Evolutionary conservation across 2,888 invertebrate species (phyloP).

Genomic region (Subacronicta megacephala): DNA sequence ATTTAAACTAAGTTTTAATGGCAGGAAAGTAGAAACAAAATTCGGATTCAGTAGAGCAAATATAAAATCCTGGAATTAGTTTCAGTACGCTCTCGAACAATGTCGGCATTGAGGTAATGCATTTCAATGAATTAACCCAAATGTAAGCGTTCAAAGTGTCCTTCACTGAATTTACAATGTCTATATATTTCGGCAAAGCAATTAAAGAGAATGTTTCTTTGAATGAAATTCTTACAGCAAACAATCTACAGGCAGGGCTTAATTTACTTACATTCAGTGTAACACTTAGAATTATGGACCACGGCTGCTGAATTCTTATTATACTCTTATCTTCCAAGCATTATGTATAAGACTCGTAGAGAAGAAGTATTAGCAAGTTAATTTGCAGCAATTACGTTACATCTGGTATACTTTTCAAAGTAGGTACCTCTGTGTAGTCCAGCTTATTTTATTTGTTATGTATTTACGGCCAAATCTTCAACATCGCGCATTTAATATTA

Average conservation of each 20-base stretch:
- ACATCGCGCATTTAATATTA: constrained; percentile 29
- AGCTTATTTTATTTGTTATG: no score
- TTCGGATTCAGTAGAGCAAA: constrained; percentile 19
- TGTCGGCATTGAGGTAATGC: constrained; percentile 28
- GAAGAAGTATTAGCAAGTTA: neutral
- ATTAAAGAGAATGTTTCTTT: constrained; percentile 77
- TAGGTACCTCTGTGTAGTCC: no score
- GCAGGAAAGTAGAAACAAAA: constrained; percentile 24
- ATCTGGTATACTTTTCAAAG: constrained; percentile 11
- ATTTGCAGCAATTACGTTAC: neutral
- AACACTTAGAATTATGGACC: constrained; percentile 34
- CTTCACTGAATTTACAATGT: constrained; percentile 71
- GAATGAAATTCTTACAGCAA: constrained; percentile 79
- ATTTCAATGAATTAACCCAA: constrained; percentile 54
- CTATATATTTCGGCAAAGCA: constrained; percentile 69
- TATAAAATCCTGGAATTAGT: constrained; percentile 19
- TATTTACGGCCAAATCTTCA: constrained; percentile 23
- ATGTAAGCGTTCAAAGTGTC: constrained; percentile 60
- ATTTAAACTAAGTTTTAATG: constrained; percentile 3
- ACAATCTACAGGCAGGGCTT: constrained; percentile 64
- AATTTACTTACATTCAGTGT: constrained; percentile 64
- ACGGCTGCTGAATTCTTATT: constrained; percentile 23
- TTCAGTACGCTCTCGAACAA: constrained; percentile 7
- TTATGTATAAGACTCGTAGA: neutral
- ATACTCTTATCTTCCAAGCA: neutral